Conservation (phyloP, 2,888 invertebrate genomes). For the Pegoplata infirma region DNA sequence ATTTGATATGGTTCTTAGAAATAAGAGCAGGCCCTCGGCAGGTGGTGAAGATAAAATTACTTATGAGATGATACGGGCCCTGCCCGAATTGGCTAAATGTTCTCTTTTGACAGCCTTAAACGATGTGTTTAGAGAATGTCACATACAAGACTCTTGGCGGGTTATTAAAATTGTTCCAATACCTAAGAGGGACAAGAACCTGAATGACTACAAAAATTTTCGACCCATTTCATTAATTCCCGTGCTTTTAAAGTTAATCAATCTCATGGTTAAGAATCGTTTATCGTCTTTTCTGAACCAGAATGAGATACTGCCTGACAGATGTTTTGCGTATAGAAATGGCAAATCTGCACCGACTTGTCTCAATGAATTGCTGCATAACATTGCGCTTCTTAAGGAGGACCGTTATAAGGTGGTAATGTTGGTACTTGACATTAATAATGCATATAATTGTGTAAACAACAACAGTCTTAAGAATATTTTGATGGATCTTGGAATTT, state of each 20-base stretch:
- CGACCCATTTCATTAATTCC: constrained; percentile 28
- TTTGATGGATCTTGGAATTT: no score
- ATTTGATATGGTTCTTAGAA: no score
- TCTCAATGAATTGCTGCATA: no score
- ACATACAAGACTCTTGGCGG: constrained; percentile 19
- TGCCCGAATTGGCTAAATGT: no score
- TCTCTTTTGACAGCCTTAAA: neutral
- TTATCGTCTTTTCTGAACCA: neutral
- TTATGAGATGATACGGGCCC: neutral
- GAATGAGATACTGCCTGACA: neutral
- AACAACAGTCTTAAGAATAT: no score
- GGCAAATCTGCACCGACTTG: no score
- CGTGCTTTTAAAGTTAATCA: constrained; percentile 1
- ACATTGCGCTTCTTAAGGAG: no score
- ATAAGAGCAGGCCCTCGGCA: no score
- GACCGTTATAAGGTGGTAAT: no score
- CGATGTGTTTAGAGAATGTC: neutral
- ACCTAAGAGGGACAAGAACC: constrained; percentile 4
- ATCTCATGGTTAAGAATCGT: constrained; percentile 14
- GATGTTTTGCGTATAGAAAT: constrained; percentile 20
- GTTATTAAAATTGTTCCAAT: constrained; percentile 22
- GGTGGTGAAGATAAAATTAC: no score
- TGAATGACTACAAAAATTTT: constrained; percentile 1
- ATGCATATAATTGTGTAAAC: no score
- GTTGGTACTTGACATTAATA: no score